Base-by-base conservation (phyloP, 2,797 vertebrate genomes). In the Oreortyx pictus region DNA sequence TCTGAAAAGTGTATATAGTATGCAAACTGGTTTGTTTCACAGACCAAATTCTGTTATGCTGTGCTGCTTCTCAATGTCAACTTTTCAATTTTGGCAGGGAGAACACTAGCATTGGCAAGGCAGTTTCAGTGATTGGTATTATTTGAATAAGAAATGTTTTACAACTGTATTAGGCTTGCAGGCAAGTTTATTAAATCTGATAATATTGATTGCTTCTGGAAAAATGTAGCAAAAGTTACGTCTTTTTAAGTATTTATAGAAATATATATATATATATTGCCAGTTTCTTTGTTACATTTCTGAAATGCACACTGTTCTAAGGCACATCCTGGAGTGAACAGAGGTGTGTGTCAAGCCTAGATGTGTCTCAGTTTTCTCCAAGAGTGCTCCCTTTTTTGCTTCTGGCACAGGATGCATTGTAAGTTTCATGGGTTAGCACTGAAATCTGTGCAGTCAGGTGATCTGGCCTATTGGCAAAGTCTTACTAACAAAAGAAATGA, bases 1-100 rank as follows among this genome's bases (percentile, higher is more conserved):
- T 50, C 31, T 80, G 76, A 68, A 74, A 57, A 3, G 0, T 17
- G 0, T 23, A 7, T 46, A 19, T 19, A 2, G 0, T 22, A 18
- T 61, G 65, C 13, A 64, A 76, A 76, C 25, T 77, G 20, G 25
- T 86, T 5, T 27, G 8, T 56, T 93, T 79, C 71, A 35, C 11
- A 66, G 49, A 52, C 17, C 10, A 83, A 88, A 65, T 78, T 14
- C 11, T 54, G 13, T 41, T 81, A 31, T 27, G 5, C 14, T 44
- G 2, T 65, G 12, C 61, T 81, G 7, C 61, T 81, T 91, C 31
- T 52, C 65, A 67, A 13, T 12, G 11, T 46, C 25, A 46, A 47
- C 65, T 54, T 87, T 14, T 73, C 17, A 33, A 10, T 81, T 86
- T 41, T 65, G 60, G 22, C 39, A 65, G 64, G 39, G 88, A 52